These are phyloP conservation scores for Globodera rostochiensis DNA, from an alignment of 1,140 invertebrate genomes.

Conservation along the genomic window DNA sequence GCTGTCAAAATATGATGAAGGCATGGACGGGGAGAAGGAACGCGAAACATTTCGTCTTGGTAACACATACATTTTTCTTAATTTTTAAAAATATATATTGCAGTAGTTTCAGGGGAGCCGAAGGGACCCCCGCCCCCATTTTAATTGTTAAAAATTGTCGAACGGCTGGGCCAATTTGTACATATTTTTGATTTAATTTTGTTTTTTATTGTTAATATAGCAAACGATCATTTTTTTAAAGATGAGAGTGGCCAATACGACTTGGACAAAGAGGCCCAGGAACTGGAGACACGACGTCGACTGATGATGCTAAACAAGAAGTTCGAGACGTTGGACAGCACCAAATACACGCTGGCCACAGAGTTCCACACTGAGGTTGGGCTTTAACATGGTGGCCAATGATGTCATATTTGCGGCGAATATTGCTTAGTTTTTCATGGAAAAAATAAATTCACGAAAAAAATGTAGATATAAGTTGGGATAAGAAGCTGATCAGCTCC, in stretches of 20 bases:
- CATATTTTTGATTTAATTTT: too few species aligned
- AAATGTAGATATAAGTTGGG: too few species aligned
- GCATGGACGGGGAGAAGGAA: slow-evolving; percentile 80
- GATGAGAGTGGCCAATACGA: slow-evolving; percentile 54
- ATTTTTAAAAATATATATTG: slow-evolving; percentile 11
- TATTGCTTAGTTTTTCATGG: too few species aligned
- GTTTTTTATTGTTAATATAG: slow-evolving; percentile 5
- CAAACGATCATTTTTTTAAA: slow-evolving; percentile 23
- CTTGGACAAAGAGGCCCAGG: slow-evolving; percentile 66
- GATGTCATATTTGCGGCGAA: too few species aligned
- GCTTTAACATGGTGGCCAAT: too few species aligned
- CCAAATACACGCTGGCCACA: slow-evolving; percentile 76
- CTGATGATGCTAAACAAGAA: slow-evolving; percentile 60
- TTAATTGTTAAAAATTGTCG: too few species aligned
- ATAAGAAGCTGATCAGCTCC: too few species aligned
- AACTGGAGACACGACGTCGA: slow-evolving; percentile 72
- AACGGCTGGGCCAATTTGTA: too few species aligned
- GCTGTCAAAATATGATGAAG: slow-evolving; percentile 92
- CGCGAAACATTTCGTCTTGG: slow-evolving; percentile 81
- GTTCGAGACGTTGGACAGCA: slow-evolving; percentile 69
- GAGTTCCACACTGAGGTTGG: slow-evolving; percentile 80
- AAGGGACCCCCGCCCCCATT: too few species aligned
- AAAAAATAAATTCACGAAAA: too few species aligned
- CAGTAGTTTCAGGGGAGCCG: too few species aligned
- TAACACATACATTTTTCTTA: slow-evolving; percentile 34